A percentile compares a stretch with the other conserved stretches of the same genome.
These are phyloP conservation scores for Embidobia sp. DNA, from an alignment of 2,888 invertebrate genomes.

Conservation along the genomic window DNA sequence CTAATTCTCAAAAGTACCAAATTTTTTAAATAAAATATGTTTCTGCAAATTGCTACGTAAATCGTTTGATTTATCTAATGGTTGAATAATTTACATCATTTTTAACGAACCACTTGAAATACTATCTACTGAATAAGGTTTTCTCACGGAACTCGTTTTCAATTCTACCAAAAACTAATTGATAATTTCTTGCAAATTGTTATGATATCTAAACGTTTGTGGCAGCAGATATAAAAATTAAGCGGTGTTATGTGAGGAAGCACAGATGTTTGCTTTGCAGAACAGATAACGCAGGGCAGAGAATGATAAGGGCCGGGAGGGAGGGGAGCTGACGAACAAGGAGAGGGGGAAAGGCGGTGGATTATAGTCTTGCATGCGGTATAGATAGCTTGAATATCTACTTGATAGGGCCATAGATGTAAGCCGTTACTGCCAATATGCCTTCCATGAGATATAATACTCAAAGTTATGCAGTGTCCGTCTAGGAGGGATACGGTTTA, in stretches of 20 bases:
- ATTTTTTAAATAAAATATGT: too few relatives aligned
- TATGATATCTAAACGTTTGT: too few relatives aligned
- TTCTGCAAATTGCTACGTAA: too few relatives aligned
- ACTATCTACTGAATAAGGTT: too few relatives aligned
- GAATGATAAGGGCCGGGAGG: conserved; percentile 30
- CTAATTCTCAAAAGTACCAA: too few relatives aligned
- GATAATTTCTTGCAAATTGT: too few relatives aligned
- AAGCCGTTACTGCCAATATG: conserved; percentile 79
- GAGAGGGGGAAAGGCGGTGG: conserved; percentile 50
- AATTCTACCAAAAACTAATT: too few relatives aligned
- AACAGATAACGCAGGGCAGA: conserved; percentile 39
- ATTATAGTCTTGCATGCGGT: conserved; percentile 67
- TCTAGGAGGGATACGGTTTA: conserved; percentile 43
- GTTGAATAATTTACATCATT: too few relatives aligned
- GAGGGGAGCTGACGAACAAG: conserved; percentile 21
- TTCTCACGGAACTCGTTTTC: too few relatives aligned
- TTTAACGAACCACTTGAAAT: too few relatives aligned
- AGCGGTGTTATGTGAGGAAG: conserved; percentile 23
- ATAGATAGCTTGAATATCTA: conserved; percentile 68
- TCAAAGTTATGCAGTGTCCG: conserved; percentile 60
- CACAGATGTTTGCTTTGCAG: conserved; percentile 57
- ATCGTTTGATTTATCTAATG: too few relatives aligned
- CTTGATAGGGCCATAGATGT: conserved; percentile 73
- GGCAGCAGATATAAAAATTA: conserved; percentile 8
- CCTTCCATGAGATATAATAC: conserved; percentile 73